Base-by-base conservation (phyloP, 2,888 invertebrate genomes). In the Epistrophella euchroma region DNA sequence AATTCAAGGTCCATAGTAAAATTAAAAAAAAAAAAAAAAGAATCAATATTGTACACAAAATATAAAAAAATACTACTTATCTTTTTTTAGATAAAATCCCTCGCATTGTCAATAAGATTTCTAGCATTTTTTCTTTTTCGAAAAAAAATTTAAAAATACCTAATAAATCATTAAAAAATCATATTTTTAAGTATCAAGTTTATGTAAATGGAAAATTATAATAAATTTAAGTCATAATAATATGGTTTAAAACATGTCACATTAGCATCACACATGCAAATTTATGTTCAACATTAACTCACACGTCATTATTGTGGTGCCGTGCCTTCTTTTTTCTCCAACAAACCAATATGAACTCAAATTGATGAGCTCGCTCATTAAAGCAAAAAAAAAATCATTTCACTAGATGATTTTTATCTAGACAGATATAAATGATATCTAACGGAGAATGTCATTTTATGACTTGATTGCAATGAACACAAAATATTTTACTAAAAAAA, bases 311-410 rank as follows among this genome's bases (percentile, higher is more conserved):
- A 66, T 10, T 9, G 15, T 35, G 19, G 6, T n/a, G 25, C 13
- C 47, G 19, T 19, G 28, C 32, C 47, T 35, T 47, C 22, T 66
- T 66, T 9, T 15, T 15, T 17, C 3, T 13, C 9, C 13, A 3
- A 32, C 17, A 17, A 13, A 35, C 17, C 35, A 47, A 47, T 11
- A 17, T 19, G 15, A 32, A 47, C 15, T 6, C 0, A 47, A 66
- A 47, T 35, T 66, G 47, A 66, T 47, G 47, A 66, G 66, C 4
- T 62, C 17, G 43, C n/a, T 62, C 62, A 62, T 62, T 62, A 43
- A 62, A 62, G 40, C 25, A 25, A 9, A 37, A 62, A 60, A n/a
- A n/a, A n/a, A n/a, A n/a, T n/a, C n/a, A 28, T 62, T 43, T 32
- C 17, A 47, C 6, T 19, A 13, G 5, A 1, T 64, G 64, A 47